Base-by-base conservation (phyloP, 2,888 invertebrate genomes). In the Apamea anceps region DNA sequence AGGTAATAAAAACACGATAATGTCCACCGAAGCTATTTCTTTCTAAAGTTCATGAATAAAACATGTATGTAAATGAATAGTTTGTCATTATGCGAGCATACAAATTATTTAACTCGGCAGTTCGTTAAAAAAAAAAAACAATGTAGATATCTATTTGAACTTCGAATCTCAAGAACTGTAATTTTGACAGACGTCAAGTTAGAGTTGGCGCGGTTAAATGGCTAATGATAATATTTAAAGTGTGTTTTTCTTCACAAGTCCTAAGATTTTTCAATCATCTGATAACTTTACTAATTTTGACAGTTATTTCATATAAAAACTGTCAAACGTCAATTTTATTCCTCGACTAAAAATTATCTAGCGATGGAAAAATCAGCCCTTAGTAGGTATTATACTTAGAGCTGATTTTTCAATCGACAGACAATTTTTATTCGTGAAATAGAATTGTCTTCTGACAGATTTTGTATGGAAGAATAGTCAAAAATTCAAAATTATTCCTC, bases 141-240 rank as follows among this genome's bases (percentile, higher is more conserved):
- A 6, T 37, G 6, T 54, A 28, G 3, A 18, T 37, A 13, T 13
- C 5, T 25, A 66, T 68, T 72, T 75, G 74, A 71, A 75, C 28
- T 63, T 62, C 8, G 51, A 76, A 72, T 28, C 37, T 79, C 15
- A 65, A 48, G 79, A 84, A 82, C 85, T 66, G 60, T 63, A 66
- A 66, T 80, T 70, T 45, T 37, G 2, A 18, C 54, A 54, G 67
- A 62, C 48, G 54, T 62, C 86, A 86, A 77, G 80, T 79, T 74
- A 82, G 86, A 91, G 85, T 91, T 89, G 90, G 90, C 89, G 5
- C 6, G 7, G 51, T 57, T 37, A 90, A 89, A 32, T 71, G 72
- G 32, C 54, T n/a, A 80, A 54, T 21, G 25, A 10, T 67, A 32
- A 25, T 42, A 15, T 32, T 1, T 45, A 15, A 10, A 28, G 5